Evolutionary conservation across 37 sponge, comb jelly and placozoan species (phyloP).

Genomic region (Agelas oroides): DNA sequence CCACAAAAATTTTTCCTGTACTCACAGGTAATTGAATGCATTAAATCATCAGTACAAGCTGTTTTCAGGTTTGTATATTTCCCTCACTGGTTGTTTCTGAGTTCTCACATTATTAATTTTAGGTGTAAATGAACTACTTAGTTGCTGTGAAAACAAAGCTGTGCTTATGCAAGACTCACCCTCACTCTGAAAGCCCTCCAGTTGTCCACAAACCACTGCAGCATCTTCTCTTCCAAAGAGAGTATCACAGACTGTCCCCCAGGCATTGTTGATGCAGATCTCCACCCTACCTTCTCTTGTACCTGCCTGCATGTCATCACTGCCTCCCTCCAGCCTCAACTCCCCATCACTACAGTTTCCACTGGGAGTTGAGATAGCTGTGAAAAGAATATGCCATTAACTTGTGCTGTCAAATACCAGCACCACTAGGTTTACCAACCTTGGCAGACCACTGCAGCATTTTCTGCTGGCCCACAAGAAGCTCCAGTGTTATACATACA

Average conservation of each 20-base stretch:
- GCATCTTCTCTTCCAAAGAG: slow-evolving; percentile 46
- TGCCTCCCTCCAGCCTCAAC: slow-evolving; percentile 45
- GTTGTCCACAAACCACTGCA: slow-evolving; percentile 63
- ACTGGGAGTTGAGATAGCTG: background rate
- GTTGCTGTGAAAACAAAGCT: too few species aligned
- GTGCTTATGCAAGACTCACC: too few species aligned
- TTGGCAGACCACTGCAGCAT: slow-evolving; percentile 8
- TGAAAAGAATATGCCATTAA: too few species aligned
- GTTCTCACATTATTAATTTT: too few species aligned
- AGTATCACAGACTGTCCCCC: slow-evolving; percentile 67
- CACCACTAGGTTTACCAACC: too few species aligned
- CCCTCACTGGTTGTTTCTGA: too few species aligned
- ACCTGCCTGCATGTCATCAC: background rate
- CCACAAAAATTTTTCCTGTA: too few species aligned
- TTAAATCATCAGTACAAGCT: too few species aligned
- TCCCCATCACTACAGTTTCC: slow-evolving; percentile 35
- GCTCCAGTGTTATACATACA: background rate
- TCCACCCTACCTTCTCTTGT: slow-evolving; percentile 41
- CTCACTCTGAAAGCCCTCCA: slow-evolving; percentile 16
- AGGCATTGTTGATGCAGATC: slow-evolving; percentile 46
- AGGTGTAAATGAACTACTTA: too few species aligned
- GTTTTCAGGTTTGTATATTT: too few species aligned
- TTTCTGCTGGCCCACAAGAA: background rate
- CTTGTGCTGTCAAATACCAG: too few species aligned
- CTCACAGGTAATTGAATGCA: too few species aligned